phyloP scores from a whole-genome alignment of 64 coral and sea anemone genomes.

The Acropora yongei region DNA sequence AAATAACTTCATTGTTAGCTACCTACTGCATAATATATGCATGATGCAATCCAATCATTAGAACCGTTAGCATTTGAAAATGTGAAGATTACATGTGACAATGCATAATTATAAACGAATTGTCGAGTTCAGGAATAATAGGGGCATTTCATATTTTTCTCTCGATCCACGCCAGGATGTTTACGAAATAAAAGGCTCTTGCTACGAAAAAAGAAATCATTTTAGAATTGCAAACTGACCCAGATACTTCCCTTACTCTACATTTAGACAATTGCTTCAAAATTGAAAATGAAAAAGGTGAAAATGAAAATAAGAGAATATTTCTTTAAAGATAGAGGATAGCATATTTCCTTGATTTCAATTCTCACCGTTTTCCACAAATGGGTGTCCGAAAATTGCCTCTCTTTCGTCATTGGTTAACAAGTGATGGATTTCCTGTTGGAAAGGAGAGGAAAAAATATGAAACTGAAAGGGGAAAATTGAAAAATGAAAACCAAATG shows the following conservation, averaged over 20 bases:
- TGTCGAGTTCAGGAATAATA: no score
- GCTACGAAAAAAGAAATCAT: no score
- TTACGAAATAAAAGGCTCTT: no score
- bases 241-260: background rate
- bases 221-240: no score
- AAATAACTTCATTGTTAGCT: background rate
- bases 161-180: no score
- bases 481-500: background rate
- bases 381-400: conserved; percentile 28
- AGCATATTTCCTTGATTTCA: background rate
- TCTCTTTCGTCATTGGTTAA: conserved; percentile 29
- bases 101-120: no score
- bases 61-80: background rate
- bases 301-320: no score
- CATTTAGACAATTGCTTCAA: background rate
- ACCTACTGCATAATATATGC: background rate
- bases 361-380: conserved; percentile 29
- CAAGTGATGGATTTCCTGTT: conserved; percentile 28
- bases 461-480: background rate
- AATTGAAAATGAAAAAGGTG: background rate
- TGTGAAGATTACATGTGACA: no score
- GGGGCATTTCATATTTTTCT: no score
- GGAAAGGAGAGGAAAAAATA: background rate
- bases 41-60: background rate
- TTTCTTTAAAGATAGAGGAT: background rate